Conservation (phyloP, 2,797 vertebrate species). For the Phoeniculus purpureus region DNA sequence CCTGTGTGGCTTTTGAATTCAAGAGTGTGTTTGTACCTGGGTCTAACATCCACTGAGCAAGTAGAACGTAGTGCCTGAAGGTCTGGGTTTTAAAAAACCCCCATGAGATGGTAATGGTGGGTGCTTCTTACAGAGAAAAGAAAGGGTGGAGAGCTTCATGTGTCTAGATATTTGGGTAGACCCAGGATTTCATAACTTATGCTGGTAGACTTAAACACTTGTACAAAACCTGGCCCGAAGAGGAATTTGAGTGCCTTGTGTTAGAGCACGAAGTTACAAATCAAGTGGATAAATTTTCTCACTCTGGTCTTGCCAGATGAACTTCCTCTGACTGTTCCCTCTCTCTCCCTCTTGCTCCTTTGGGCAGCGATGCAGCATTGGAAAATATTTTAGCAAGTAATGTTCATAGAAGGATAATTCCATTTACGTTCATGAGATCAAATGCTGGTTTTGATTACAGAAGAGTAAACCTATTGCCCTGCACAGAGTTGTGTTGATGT, state of each 20-base stretch:
- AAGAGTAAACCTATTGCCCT: slow-evolving; percentile 63
- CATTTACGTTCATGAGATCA: slow-evolving; percentile 55
- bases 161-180: neutral
- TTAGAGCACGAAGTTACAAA: neutral
- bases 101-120: neutral
- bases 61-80: neutral
- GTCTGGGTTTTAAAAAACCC: neutral
- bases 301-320: neutral
- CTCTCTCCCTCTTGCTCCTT: neutral
- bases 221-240: neutral
- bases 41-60: neutral
- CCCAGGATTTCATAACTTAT: neutral
- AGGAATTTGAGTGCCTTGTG: neutral
- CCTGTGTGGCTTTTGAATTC: neutral
- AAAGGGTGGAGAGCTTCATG: fast-evolving
- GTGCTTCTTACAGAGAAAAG: neutral
- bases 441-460: slow-evolving; percentile 62
- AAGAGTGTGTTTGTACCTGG: fast-evolving
- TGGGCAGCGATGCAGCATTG: neutral
- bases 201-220: neutral
- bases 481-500: slow-evolving; percentile 38
- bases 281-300: neutral
- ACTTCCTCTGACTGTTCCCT: neutral
- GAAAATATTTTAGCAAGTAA: slow-evolving; percentile 9
- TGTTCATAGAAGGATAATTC: slow-evolving; percentile 7